phyloP scores from a whole-genome alignment of 2,888 invertebrate genomes.

The Panopea generosa region DNA sequence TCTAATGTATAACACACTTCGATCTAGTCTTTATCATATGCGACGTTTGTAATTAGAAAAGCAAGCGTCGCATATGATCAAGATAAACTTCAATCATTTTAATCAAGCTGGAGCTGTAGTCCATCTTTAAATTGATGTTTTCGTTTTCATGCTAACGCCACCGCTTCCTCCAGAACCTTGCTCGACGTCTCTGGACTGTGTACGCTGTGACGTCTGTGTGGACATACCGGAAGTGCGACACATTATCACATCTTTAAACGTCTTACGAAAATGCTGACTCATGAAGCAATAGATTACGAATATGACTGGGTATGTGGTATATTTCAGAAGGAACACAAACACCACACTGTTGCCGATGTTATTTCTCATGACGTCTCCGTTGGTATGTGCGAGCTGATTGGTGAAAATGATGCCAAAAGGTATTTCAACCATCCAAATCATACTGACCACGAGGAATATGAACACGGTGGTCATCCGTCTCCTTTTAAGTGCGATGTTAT shows the following conservation, averaged over 20 bases:
- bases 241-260: constrained; percentile 25
- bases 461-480: constrained; percentile 31
- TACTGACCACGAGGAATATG: constrained; percentile 51
- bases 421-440: constrained; percentile 59
- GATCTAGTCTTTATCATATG: no score
- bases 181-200: no score
- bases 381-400: constrained; percentile 29
- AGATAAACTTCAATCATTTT: no score
- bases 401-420: constrained; percentile 52
- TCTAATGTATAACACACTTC: no score
- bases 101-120: no score
- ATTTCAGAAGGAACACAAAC: constrained; percentile 51
- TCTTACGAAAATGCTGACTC: constrained; percentile 46
- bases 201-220: no score
- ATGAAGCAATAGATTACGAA: constrained; percentile 54
- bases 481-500: neutral
- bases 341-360: constrained; percentile 32
- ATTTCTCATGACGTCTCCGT: constrained; percentile 46
- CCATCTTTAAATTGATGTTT: no score
- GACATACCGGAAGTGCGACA: constrained; percentile 9
- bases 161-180: no score
- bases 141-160: no score
- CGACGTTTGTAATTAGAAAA: no score
- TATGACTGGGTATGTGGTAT: constrained; percentile 46
- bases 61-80: no score